These are phyloP conservation scores for Eurois occulta DNA, from an alignment of 2,888 invertebrate genomes.

Conservation along the genomic window DNA sequence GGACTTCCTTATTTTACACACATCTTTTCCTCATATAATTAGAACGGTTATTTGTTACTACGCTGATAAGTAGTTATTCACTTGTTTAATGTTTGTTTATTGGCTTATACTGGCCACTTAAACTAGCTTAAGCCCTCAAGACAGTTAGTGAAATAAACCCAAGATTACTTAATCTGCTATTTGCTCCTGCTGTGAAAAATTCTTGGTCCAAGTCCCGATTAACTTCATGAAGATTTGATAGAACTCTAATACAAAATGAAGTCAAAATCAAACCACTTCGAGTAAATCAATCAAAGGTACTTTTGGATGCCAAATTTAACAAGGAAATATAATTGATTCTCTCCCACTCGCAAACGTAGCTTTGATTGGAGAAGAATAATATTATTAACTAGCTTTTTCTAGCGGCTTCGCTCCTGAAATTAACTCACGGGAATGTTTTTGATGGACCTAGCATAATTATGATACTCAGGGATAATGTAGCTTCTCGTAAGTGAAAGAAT, in stretches of 20 bases:
- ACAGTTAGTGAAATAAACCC: background rate
- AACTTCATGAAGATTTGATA: background rate
- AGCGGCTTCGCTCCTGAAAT: too few species aligned
- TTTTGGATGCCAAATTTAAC: background rate
- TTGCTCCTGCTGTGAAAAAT: background rate
- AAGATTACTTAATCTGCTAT: background rate
- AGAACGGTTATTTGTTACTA: background rate
- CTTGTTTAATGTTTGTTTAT: background rate
- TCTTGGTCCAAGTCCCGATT: background rate
- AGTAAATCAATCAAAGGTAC: background rate
- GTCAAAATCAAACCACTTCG: background rate
- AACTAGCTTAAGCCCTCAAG: background rate
- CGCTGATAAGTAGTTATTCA: background rate
- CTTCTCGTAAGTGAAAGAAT: too few species aligned
- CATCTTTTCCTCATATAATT: background rate
- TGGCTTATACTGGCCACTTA: background rate
- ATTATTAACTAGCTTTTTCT: background rate
- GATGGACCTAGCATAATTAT: too few species aligned
- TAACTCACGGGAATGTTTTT: too few species aligned
- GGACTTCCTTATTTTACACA: constrained; percentile 16
- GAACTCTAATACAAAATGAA: background rate
- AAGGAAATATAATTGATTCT: background rate
- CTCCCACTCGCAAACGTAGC: background rate
- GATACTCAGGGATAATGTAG: too few species aligned
- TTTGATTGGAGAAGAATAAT: background rate